Evolutionary conservation across 2,797 vertebrate genomes (phyloP), one percentile per base, ranked within the genome.

Genomic region (Rhabdophis nuchalis): DNA sequence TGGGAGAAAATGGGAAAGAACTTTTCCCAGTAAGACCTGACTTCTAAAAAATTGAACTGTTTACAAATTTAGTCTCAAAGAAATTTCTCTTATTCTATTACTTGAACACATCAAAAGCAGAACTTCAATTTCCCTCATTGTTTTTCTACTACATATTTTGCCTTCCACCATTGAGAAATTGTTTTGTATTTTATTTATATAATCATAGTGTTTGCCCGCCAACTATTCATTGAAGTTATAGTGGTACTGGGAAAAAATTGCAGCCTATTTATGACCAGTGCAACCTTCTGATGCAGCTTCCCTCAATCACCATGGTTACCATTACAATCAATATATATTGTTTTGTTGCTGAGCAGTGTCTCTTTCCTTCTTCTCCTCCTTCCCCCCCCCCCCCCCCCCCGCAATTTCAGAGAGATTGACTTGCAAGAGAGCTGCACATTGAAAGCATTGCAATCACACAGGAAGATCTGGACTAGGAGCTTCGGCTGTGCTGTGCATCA

Each of bases 381-480:
- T n/a, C n/a, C n/a, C 12, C 11, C 1, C 4, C 3, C 5, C 0
- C 18, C 36, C 20, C 8, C 32, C 12, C 12, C 29, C n/a, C 4
- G 1, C 20, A 3, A 20, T 72, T 23, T 10, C 41, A 82, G 36
- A 46, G 36, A 46, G 77, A 25, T 82, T 82, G 72, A 82, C 10
- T 82, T 46, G 20, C 20, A 82, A 82, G 41, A 77, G 18, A 82
- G 72, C 36, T 82, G 77, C 77, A 82, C 23, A 46, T 25, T 2
- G 20, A 82, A 82, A 82, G 23, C 77, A 82, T 23, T 25, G 1
- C 36, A 46, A 25, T 82, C 72, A 46, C 12, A 20, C 36, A 25
- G 32, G 68, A 2, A 72, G 68, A 64, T 18, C 16, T 14, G 5
- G 20, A 23, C 20, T 46, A 16, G 9, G 36, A 77, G 20, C 9